Conservation (phyloP, 2,113 vertebrate genomes). For the Dunckerocampus dactyliophorus region DNA sequence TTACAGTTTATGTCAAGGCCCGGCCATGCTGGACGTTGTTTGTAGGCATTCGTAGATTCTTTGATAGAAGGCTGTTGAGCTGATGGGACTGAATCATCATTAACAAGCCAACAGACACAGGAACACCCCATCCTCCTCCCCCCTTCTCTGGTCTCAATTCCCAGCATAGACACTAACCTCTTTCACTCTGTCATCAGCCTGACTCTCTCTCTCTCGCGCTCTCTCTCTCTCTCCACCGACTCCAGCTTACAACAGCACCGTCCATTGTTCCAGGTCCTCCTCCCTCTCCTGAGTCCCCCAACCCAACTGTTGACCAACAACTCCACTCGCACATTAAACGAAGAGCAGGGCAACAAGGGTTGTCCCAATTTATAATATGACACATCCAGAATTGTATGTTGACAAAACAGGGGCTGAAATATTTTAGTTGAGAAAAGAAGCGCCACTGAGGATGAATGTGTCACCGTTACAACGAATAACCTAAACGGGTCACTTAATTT, state of each 20-base stretch:
- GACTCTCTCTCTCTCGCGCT: slow-evolving; percentile 44
- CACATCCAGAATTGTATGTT: slow-evolving; percentile 64
- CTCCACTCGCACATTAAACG: slow-evolving; percentile 58
- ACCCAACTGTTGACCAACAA: slow-evolving; percentile 74
- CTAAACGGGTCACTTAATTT: no score
- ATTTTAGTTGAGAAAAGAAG: not conserved
- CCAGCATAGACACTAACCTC: slow-evolving; percentile 72
- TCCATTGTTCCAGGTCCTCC: slow-evolving; percentile 84
- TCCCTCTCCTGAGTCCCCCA: slow-evolving; percentile 56
- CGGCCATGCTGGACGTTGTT: slow-evolving; percentile 12
- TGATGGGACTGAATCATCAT: slow-evolving; percentile 71
- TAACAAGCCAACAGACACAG: slow-evolving; percentile 68
- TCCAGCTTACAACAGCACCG: slow-evolving; percentile 78
- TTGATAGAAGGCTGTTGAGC: slow-evolving; percentile 61
- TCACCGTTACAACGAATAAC: not conserved
- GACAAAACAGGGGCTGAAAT: slow-evolving; percentile 19
- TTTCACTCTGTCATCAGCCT: slow-evolving; percentile 64
- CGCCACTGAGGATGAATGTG: not conserved
- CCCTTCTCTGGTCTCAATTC: slow-evolving; percentile 59
- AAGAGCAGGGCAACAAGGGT: slow-evolving; percentile 50
- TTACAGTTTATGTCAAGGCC: slow-evolving; percentile 6
- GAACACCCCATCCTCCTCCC: slow-evolving; percentile 13
- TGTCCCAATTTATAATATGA: slow-evolving; percentile 85
- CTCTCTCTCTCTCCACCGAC: slow-evolving; percentile 44
- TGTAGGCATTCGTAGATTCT: slow-evolving; percentile 35